These are phyloP conservation scores for Andricus curvator DNA, from an alignment of 2,888 invertebrate genomes.

Conservation along the genomic window DNA sequence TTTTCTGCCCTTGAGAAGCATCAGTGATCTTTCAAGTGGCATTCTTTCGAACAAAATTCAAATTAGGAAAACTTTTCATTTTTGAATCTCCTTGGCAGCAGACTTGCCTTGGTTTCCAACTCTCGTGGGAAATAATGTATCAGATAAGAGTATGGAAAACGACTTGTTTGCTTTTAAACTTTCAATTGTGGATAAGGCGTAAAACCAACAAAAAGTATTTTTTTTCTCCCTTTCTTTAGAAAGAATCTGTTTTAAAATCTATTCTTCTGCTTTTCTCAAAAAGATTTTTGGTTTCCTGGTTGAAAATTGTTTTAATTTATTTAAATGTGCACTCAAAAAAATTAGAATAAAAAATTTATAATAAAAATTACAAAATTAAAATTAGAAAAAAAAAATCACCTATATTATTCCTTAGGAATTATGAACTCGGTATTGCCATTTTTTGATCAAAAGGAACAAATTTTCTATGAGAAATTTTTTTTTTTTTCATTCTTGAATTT, in stretches of 20 bases:
- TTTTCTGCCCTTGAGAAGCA: too few species aligned
- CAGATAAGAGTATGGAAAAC: neutral
- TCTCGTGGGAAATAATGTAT: neutral
- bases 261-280: neutral
- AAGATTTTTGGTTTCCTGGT: neutral
- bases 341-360: too few species aligned
- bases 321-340: neutral
- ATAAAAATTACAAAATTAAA: too few species aligned
- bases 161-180: too few species aligned
- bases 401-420: too few species aligned
- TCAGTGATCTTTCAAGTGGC: neutral
- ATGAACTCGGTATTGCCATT: too few species aligned
- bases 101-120: neutral
- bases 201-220: neutral
- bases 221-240: neutral
- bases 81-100: neutral
- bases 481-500: too few species aligned
- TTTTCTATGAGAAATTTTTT: too few species aligned
- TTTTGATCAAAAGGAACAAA: too few species aligned
- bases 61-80: neutral
- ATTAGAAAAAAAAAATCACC: too few species aligned
- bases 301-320: neutral
- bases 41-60: constrained; percentile 10
- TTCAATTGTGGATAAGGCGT: neutral
- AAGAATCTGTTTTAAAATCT: neutral